Base-by-base conservation (phyloP, 2,797 vertebrate genomes). In the Rhinichthys osculus region DNA sequence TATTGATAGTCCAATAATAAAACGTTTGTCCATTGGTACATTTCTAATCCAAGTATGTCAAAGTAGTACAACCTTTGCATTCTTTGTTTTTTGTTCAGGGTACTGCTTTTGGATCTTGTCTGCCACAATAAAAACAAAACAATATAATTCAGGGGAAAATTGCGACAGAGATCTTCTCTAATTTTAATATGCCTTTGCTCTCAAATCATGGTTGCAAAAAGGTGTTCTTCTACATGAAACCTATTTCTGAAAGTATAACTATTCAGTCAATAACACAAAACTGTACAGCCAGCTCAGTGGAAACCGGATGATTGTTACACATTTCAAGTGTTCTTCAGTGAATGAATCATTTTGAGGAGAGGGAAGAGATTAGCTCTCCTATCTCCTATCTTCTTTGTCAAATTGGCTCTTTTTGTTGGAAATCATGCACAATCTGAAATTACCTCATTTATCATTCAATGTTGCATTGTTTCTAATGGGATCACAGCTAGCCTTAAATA, bases 251-350 rank as follows among this genome's bases (percentile, higher is more conserved):
- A 83, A 83, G 50, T 23, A 21, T 59, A 67, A 66, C 78, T 80
- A 44, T 80, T 66, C 17, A 80, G 40, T 64, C 71, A 87, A 88
- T 90, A 81, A 87, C 50, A 50, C 27, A 23, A 76, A 87, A 77
- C 89, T 86, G 88, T 87, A 84, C 93, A 91, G 90, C 93, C 87
- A 90, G 89, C 90, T 76, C 69, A 90, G 92, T 94, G 91, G 93
- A 93, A 95, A 95, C 92, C 91, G 92, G 92, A 94, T 94, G 93
- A 94, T 94, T 95, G 92, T 91, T 91, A 92, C 88, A 87, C 91
- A 89, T 93, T 92, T 94, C 92, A 94, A 96, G 94, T 90, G 94
- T 94, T 92, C 93, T 95, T 94, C 92, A 95, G 89, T 23, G 79
- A 92, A 90, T 92, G 91, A 91, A 90, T 92, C 90, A 92, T 84